Conservation (phyloP, 2,113 vertebrate species). For the Formicarius rufipectus region DNA sequence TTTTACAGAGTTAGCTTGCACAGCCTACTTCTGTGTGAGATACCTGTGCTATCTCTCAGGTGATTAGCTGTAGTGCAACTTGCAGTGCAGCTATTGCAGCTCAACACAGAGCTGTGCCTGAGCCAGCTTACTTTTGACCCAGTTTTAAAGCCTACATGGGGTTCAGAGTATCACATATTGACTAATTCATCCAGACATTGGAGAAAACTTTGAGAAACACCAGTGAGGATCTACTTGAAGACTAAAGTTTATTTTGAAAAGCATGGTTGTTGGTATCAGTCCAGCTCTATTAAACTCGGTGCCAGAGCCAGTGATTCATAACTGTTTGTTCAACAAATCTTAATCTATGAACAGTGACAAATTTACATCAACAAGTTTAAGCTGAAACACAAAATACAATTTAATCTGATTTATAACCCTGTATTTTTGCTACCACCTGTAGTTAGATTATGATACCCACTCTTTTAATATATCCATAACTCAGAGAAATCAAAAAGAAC, state of each 20-base stretch:
- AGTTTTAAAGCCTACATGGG: neutral
- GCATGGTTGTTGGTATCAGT: neutral
- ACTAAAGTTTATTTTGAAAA: slow-evolving; percentile 31
- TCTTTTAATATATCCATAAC: neutral
- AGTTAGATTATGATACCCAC: neutral
- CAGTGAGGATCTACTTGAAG: neutral
- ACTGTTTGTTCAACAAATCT: neutral
- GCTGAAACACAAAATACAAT: neutral
- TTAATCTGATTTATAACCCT: neutral
- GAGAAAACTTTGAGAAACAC: neutral
- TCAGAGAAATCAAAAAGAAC: neutral
- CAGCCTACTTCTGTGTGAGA: neutral
- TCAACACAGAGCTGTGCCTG: neutral
- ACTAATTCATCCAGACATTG: neutral
- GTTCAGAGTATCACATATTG: neutral
- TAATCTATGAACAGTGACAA: neutral
- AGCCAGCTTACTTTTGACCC: neutral
- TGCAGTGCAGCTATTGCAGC: neutral
- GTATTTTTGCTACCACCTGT: neutral
- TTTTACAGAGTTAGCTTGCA: neutral
- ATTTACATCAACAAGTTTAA: neutral
- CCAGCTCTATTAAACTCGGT: neutral
- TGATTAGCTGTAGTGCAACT: neutral
- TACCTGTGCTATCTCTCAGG: neutral
- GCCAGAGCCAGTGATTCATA: neutral